A percentile compares a stretch with the other conserved stretches of the same genome.
Evolutionary conservation across 2,797 vertebrate species (phyloP).

Genomic region (Urophycis tenuis): DNA sequence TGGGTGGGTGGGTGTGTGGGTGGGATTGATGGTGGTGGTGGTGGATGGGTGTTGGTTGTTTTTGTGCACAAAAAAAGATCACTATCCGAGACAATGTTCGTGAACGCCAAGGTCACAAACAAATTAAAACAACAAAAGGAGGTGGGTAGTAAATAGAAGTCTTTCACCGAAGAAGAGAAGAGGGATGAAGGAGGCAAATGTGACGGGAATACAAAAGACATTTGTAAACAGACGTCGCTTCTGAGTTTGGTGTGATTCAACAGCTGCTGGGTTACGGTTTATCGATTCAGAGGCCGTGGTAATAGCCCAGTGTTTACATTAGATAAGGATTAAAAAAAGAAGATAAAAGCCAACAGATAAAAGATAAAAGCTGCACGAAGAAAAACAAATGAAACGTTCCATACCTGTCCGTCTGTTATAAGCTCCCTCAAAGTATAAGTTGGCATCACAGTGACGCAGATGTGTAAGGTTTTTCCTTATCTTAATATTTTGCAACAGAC

Average conservation of each 20-base stretch:
- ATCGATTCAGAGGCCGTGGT: neutral
- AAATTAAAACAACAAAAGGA: slow-evolving; percentile 11
- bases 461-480: neutral
- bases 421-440: neutral
- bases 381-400: neutral
- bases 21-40: too few relatives aligned
- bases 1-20: too few relatives aligned
- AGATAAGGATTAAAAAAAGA: neutral
- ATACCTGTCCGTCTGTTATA: neutral
- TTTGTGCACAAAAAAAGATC: too few relatives aligned
- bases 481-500: neutral
- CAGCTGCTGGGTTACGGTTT: neutral
- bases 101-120: slow-evolving; percentile 31
- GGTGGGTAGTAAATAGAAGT: neutral
- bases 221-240: neutral
- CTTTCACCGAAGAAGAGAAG: neutral
- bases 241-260: neutral
- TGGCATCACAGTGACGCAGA: neutral
- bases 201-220: neutral
- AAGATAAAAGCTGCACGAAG: neutral
- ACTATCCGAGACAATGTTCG: slow-evolving; percentile 15
- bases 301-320: neutral
- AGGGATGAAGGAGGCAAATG: neutral
- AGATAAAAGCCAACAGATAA: neutral
- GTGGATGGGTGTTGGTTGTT: too few relatives aligned